A percentile compares a stretch with the other conserved stretches of the same genome.
These are phyloP conservation scores for Allobates femoralis DNA, from an alignment of 2,797 vertebrate species.

Conservation along the genomic window DNA sequence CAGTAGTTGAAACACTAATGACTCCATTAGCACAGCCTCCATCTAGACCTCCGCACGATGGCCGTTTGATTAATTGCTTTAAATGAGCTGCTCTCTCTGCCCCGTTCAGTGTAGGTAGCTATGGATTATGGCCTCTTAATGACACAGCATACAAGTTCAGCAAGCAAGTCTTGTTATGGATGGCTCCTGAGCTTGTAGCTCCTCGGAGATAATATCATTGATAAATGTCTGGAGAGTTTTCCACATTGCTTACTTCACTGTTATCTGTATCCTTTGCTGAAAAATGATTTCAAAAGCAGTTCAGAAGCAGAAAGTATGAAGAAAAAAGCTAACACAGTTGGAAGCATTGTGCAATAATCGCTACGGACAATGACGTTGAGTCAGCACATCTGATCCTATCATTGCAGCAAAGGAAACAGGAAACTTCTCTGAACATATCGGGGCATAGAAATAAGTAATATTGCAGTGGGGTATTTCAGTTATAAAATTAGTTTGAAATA, in stretches of 20 bases:
- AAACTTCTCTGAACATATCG: neutral
- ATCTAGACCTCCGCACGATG: slow-evolving; percentile 62
- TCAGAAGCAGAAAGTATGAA: slow-evolving; percentile 4
- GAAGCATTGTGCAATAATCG: neutral
- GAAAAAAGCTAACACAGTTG: slow-evolving; percentile 4
- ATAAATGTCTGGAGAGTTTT: slow-evolving; percentile 42
- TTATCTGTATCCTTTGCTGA: slow-evolving; percentile 29
- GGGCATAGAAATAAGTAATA: neutral
- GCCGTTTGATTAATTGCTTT: slow-evolving; percentile 70
- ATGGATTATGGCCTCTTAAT: slow-evolving; percentile 33
- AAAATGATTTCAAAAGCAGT: slow-evolving; percentile 8
- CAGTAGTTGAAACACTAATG: slow-evolving; percentile 66
- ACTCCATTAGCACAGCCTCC: slow-evolving; percentile 68
- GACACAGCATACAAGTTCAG: slow-evolving; percentile 53
- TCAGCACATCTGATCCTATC: slow-evolving; percentile 1
- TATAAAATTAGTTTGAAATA: neutral
- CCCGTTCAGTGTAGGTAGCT: slow-evolving; percentile 39
- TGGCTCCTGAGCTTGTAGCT: neutral
- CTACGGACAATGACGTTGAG: neutral
- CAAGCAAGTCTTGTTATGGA: slow-evolving; percentile 34
- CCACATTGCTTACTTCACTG: slow-evolving; percentile 13
- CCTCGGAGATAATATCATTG: slow-evolving; percentile 24
- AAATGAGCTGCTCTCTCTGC: slow-evolving; percentile 63
- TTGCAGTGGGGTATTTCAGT: neutral
- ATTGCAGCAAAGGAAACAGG: neutral